Conservation (phyloP, 2,888 invertebrate genomes). For the Habrosyne pyritoides region DNA sequence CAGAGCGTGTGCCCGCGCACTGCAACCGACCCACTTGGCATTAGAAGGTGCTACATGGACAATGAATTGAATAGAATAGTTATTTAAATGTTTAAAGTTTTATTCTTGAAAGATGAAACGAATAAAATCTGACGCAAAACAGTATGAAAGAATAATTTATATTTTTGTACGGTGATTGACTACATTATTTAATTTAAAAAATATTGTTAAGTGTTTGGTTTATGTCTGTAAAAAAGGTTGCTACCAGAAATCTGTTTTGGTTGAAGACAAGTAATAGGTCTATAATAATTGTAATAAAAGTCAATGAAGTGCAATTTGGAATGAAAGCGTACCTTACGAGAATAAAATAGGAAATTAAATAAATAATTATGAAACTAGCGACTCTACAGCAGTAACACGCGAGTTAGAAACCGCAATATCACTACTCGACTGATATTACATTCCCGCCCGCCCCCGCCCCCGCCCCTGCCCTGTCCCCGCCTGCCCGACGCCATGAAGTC, state of each 20-base stretch:
- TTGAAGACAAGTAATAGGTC: too few species aligned
- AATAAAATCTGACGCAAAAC: too few species aligned
- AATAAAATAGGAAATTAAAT: constrained; percentile 37
- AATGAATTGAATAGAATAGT: constrained; percentile 6
- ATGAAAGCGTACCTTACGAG: constrained; percentile 11
- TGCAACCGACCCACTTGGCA: constrained; percentile 26
- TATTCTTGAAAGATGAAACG: too few species aligned
- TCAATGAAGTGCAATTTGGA: background rate
- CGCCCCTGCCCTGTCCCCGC: constrained; percentile 49
- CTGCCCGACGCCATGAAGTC: constrained; percentile 69
- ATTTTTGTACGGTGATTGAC: too few species aligned
- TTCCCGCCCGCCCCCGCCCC: constrained; percentile 56
- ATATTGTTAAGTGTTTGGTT: too few species aligned
- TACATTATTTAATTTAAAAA: too few species aligned
- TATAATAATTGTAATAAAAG: background rate
- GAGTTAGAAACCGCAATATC: constrained; percentile 77
- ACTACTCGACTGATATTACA: constrained; percentile 78
- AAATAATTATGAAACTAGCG: constrained; percentile 41
- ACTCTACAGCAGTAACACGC: constrained; percentile 55
- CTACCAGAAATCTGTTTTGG: too few species aligned
- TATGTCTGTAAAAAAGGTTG: too few species aligned
- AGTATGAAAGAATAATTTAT: too few species aligned
- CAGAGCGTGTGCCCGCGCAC: constrained; percentile 30
- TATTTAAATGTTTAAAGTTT: background rate
- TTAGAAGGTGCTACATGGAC: background rate